These are phyloP conservation scores for Archilochus colubris DNA, from an alignment of 2,113 vertebrate species.

Conservation along the genomic window DNA sequence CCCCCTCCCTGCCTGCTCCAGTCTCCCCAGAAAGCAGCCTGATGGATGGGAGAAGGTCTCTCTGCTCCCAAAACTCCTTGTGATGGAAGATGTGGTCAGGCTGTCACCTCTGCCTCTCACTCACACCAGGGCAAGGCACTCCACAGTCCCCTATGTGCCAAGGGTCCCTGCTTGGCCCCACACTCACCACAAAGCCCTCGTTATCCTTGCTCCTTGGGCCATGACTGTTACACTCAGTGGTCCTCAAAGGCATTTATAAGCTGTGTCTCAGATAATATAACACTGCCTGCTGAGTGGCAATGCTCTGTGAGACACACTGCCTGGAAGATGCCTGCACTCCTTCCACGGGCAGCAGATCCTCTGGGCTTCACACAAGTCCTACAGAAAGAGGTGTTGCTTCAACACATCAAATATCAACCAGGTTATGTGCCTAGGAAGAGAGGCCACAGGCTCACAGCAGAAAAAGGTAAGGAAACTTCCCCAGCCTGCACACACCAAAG, in stretches of 20 bases:
- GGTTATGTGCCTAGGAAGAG: not conserved
- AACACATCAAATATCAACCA: not conserved
- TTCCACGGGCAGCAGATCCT: not conserved
- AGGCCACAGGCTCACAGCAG: not conserved
- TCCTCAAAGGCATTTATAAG: not conserved
- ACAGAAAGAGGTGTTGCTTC: fast-evolving
- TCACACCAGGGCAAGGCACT: not conserved
- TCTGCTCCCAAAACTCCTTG: not conserved
- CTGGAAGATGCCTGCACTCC: not conserved
- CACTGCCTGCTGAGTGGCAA: not conserved
- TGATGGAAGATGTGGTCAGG: not conserved
- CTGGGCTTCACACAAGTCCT: not conserved
- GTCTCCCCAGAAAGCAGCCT: not conserved
- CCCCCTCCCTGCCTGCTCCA: not conserved
- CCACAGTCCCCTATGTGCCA: not conserved
- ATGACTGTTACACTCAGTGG: fast-evolving
- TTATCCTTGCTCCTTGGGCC: not conserved
- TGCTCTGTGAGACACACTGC: not conserved
- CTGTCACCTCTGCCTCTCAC: not conserved
- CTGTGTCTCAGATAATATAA: not conserved
- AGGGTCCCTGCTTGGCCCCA: not conserved
- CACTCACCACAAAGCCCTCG: not conserved
- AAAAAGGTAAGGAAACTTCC: not conserved
- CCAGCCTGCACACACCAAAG: not conserved
- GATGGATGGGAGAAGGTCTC: not conserved